A percentile compares a stretch with the other conserved stretches of the same genome.
Evolutionary conservation across 2,888 invertebrate species (phyloP).

Genomic region (Drosophila sordidapex): DNA sequence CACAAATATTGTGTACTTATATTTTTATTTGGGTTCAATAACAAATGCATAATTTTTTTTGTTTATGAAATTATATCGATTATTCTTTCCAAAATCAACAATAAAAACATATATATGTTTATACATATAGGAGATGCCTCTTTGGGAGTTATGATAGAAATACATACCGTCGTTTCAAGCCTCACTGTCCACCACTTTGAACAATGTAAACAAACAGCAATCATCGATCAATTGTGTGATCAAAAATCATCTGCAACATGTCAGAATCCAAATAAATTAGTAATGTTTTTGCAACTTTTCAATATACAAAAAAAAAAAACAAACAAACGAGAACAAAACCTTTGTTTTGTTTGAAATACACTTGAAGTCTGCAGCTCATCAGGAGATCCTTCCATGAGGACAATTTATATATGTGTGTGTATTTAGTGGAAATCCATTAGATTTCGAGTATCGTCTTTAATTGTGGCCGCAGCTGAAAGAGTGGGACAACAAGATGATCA

Average conservation of each 20-base stretch:
- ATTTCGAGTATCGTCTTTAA: conserved; percentile 48
- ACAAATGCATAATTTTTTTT: conserved; percentile 44
- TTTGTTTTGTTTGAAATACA: conserved; percentile 34
- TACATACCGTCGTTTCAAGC: conserved; percentile 57
- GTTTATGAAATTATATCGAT: conserved; percentile 50
- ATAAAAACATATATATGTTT: neutral
- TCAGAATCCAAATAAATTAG: conserved; percentile 60
- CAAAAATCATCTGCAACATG: conserved; percentile 55
- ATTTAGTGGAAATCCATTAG: conserved; percentile 38
- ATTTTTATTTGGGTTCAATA: conserved; percentile 44
- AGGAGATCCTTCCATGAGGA: conserved; percentile 41
- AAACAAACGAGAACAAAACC: conserved; percentile 17
- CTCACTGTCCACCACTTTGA: conserved; percentile 56
- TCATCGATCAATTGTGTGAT: conserved; percentile 42
- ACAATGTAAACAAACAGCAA: conserved; percentile 34
- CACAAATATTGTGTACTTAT: conserved; percentile 58
- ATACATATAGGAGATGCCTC: conserved; percentile 23
- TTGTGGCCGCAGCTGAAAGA: conserved; percentile 61
- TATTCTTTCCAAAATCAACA: conserved; percentile 60
- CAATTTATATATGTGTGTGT: conserved; percentile 26
- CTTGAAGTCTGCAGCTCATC: conserved; percentile 42
- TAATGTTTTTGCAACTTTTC: conserved; percentile 31
- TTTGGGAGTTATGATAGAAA: conserved; percentile 66
- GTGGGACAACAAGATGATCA: conserved; percentile 66
- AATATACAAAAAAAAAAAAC: conserved; percentile 14